A percentile compares a stretch with the other conserved stretches of the same genome.
Conservation (phyloP, 2,888 invertebrate genomes). For the Epicampocera succincta region DNA sequence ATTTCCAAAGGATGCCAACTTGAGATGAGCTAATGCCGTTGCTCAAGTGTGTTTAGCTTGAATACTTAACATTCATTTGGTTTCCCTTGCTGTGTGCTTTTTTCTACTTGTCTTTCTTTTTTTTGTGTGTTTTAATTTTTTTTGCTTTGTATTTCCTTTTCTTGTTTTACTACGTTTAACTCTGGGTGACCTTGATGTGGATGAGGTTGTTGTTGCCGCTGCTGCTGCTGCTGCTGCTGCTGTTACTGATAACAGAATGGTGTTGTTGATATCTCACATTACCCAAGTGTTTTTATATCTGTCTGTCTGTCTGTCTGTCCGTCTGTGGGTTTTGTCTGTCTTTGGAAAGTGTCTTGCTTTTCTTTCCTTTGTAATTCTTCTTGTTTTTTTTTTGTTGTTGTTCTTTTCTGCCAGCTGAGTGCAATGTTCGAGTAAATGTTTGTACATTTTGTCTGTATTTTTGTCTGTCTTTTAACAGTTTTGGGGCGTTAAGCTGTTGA, state of each 20-base stretch:
- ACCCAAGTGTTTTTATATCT: constrained; percentile 59
- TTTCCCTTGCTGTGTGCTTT: constrained; percentile 51
- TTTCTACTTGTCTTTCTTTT: constrained; percentile 2
- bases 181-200: constrained; percentile 69
- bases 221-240: background rate
- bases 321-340: constrained; percentile 38
- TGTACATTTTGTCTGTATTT: constrained; percentile 37
- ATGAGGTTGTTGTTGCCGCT: constrained; percentile 42
- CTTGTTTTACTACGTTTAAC: constrained; percentile 55
- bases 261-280: constrained; percentile 63
- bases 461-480: constrained; percentile 54
- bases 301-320: constrained; percentile 24
- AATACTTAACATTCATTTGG: constrained; percentile 71
- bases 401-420: constrained; percentile 23
- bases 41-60: constrained; percentile 70
- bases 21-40: constrained; percentile 69
- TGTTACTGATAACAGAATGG: constrained; percentile 40
- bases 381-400: background rate
- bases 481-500: constrained; percentile 78
- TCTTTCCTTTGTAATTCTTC: constrained; percentile 2
- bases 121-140: constrained; percentile 40
- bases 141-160: constrained; percentile 57
- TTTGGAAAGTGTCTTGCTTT: constrained; percentile 59
- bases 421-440: constrained; percentile 30
- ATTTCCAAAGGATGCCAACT: constrained; percentile 68